These are phyloP conservation scores for Lymantria monacha DNA, from an alignment of 2,888 invertebrate genomes.

Conservation along the genomic window DNA sequence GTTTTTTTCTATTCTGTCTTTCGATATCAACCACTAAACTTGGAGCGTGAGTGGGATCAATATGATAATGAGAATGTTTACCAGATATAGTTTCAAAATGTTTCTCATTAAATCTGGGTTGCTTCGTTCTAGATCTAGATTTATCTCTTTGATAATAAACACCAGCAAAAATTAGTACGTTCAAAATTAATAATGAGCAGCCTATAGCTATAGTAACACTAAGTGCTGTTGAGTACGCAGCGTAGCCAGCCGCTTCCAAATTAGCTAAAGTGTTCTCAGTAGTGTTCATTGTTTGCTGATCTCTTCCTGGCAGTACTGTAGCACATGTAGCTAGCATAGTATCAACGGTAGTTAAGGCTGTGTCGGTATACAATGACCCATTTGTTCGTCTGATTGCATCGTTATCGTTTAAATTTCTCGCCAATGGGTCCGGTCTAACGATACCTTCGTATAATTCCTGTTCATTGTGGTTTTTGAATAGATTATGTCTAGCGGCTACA, in stretches of 20 bases:
- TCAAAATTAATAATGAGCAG: conserved; percentile 89
- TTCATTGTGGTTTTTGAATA: conserved; percentile 94
- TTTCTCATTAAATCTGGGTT: conserved; percentile 87
- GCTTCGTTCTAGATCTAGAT: conserved; percentile 85
- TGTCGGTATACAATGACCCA: conserved; percentile 76
- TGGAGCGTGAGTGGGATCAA: conserved; percentile 89
- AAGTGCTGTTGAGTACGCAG: conserved; percentile 88
- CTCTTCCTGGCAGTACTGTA: conserved; percentile 82
- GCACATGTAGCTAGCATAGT: conserved; percentile 88
- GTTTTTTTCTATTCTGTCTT: conserved; percentile 74
- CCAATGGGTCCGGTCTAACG: conserved; percentile 92
- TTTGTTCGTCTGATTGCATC: conserved; percentile 83
- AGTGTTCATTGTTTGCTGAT: conserved; percentile 73
- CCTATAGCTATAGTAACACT: conserved; percentile 92
- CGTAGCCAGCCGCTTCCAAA: conserved; percentile 89
- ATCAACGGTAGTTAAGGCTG: conserved; percentile 86
- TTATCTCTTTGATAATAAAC: conserved; percentile 92
- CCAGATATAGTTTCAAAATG: conserved; percentile 89
- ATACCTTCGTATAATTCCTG: conserved; percentile 94
- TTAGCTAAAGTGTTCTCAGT: conserved; percentile 89
- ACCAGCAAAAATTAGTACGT: conserved; percentile 92
- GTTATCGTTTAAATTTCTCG: conserved; percentile 82
- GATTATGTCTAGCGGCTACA: conserved; percentile 92
- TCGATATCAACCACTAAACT: conserved; percentile 93
- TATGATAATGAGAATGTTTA: conserved; percentile 90